Evolutionary conservation across 2,113 vertebrate species (phyloP), one percentile per base, ranked within the genome.

Genomic region (Pterocles orientalis): DNA sequence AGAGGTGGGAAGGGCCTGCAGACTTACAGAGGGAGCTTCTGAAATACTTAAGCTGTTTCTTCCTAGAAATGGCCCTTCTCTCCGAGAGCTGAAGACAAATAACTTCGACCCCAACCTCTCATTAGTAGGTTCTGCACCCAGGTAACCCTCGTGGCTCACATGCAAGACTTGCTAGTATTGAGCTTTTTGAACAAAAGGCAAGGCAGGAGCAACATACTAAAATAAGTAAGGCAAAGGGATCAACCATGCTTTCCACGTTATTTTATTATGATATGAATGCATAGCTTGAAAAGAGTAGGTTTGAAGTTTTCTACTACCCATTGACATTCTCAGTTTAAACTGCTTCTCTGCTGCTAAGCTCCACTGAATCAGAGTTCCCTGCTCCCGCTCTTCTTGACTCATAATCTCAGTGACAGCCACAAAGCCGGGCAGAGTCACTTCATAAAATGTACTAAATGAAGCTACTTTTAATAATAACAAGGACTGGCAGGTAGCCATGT

Each of bases 401-500:
- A 88, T 70, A 92, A 95, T 41, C 31, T 21, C 64, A 81, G 75
- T 34, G 83, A 95, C 65, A 94, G 81, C 88, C 82, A 87, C 5
- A 1, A 95, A 91, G 68, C 68, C 25, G 23, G 72, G 93, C 80
- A 96, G 70, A 60, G 54, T 45, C 54, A 88, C 82, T 96, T 92
- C 60, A 92, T 80, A 84, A 91, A 93, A 96, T 33, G 83, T 85
- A 88, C 90, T 45, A 75, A 95, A 95, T 90, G 96, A 95, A 97
- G 92, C 71, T 89, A 93, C 95, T 75, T 97, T 95, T 65, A 95
- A 39, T 90, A 88, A 94, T 47, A 93, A 48, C 77, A 84, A 61
- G 75, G 51, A 72, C 73, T 97, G 97, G 97, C 97, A 96, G 68
- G 53, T 65, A 94, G 96, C 86, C 97, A 96, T 48, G 61, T 34